These are phyloP conservation scores for Cebus imitator DNA, from an alignment of 2,113 vertebrate genomes.

Conservation along the genomic window DNA sequence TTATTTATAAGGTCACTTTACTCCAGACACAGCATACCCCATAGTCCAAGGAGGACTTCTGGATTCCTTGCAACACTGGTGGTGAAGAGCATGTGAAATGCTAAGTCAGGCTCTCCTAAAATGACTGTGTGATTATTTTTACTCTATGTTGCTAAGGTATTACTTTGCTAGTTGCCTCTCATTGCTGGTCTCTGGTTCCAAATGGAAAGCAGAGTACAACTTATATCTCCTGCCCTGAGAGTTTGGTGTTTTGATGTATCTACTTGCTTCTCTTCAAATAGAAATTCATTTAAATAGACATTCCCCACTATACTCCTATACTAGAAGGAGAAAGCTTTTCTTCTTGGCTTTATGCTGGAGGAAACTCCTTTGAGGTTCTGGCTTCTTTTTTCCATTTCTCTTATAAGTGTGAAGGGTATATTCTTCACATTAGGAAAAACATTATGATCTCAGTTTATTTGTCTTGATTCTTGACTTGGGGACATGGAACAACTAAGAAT, in stretches of 20 bases:
- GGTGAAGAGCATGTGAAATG: background rate
- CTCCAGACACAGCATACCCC: rapidly evolving
- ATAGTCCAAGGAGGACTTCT: background rate
- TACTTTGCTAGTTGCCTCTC: background rate
- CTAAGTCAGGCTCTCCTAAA: background rate
- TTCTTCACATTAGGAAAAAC: background rate
- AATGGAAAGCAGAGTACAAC: background rate
- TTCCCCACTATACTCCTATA: background rate
- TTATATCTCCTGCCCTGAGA: background rate
- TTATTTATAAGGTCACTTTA: background rate
- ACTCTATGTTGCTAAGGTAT: background rate
- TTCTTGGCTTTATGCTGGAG: background rate
- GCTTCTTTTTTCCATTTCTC: background rate
- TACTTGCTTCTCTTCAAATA: background rate
- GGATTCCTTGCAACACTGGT: background rate
- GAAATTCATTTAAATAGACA: background rate
- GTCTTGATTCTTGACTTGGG: background rate
- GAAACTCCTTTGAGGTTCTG: background rate
- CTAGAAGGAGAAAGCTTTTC: background rate
- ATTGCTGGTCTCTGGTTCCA: background rate
- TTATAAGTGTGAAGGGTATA: background rate
- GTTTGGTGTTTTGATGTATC: background rate
- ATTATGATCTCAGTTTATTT: background rate
- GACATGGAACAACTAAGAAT: background rate
- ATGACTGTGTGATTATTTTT: background rate